Base-by-base conservation (phyloP, 2,797 vertebrate genomes). In the Falco columbarius region DNA sequence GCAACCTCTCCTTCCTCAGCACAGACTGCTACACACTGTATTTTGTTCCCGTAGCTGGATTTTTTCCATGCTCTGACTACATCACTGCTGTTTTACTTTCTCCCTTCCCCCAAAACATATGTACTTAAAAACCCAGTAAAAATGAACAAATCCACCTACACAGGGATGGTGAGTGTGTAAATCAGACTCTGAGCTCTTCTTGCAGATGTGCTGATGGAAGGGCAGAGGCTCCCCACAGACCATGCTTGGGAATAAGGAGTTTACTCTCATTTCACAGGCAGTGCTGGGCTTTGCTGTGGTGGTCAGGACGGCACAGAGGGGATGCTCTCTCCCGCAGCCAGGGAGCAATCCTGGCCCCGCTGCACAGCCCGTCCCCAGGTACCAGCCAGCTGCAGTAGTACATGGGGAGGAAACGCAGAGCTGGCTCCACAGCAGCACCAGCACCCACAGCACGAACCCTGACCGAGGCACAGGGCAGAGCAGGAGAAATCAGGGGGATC, bases 81-180 rank as follows among this genome's bases (percentile, higher is more conserved):
- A 88, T 91, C 76, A 49, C 70, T 59, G 51, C 51, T 86, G 89
- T 93, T 92, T 68, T 17, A 66, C 73, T 81, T 94, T 94, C 74
- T 89, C 90, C 83, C 89, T 95, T 95, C 93, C 95, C 86, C 89
- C 90, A 90, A 89, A 96, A 93, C 93, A 93, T 86, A 92, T 80
- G 79, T 55, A 85, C 75, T 74, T 85, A 52, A 76, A 86, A 96
- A 63, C 77, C 67, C 63, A 94, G 38, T 89, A 96, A 86, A 90
- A 94, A 90, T 55, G 38, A 94, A 90, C 79, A 97, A 95, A 80
- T 38, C 40, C 94, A 91, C 89, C 91, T 84, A 83, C 92, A 76
- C 16, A 1, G 30, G 73, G 34, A 67, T 2, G 0, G 67, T 3
- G 26, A 61, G 83, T 5, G 3, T 61, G 42, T 36, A 68, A 90